These are phyloP conservation scores for Candidula unifasciata DNA, from an alignment of 2,888 invertebrate genomes.

Conservation along the genomic window DNA sequence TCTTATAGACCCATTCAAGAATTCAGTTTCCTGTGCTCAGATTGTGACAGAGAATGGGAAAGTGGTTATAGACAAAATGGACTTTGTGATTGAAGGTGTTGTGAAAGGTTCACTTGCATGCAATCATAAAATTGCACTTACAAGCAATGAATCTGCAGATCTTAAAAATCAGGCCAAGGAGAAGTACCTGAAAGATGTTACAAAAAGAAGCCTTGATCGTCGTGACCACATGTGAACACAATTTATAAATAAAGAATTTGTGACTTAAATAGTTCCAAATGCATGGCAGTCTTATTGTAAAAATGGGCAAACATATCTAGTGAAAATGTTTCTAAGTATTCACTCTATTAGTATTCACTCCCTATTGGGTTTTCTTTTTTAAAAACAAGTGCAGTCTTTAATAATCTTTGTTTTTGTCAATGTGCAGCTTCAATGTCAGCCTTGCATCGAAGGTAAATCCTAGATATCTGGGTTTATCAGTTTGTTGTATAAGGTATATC, in stretches of 20 bases:
- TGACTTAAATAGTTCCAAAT: too few species aligned
- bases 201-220: neutral
- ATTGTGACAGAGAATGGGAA: neutral
- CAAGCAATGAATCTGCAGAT: conserved; percentile 34
- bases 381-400: too few species aligned
- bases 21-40: conserved; percentile 31
- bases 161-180: conserved; percentile 3
- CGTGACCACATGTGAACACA: neutral
- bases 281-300: too few species aligned
- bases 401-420: too few species aligned
- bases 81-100: conserved; percentile 41
- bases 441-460: too few species aligned
- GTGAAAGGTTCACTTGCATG: conserved; percentile 41
- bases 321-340: too few species aligned
- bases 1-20: conserved; percentile 26
- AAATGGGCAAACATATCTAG: too few species aligned
- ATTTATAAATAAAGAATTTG: neutral
- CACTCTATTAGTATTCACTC: too few species aligned
- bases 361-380: too few species aligned
- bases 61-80: conserved; percentile 1
- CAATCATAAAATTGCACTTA: conserved; percentile 43
- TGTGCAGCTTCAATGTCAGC: too few species aligned
- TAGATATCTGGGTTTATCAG: too few species aligned
- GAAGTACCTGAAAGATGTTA: conserved; percentile 2
- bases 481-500: too few species aligned